Evolutionary conservation across 2,888 invertebrate species (phyloP).

Genomic region (Drosophila multiciliata): DNA sequence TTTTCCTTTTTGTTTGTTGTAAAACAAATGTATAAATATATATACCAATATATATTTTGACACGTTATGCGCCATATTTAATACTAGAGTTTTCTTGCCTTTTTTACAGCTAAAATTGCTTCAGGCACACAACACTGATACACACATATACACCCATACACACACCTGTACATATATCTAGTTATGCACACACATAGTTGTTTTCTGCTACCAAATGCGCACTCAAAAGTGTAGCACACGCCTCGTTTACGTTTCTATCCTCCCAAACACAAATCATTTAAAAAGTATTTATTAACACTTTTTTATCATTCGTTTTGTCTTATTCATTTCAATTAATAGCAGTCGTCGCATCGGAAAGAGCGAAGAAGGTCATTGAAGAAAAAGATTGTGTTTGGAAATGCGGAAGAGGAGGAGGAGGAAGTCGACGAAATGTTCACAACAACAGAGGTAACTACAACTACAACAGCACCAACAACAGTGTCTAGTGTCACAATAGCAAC

Average conservation of each 20-base stretch:
- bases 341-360: constrained; percentile 55
- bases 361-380: constrained; percentile 65
- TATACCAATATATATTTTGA: constrained; percentile 1
- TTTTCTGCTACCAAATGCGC: constrained; percentile 55
- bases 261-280: background rate
- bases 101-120: constrained; percentile 36
- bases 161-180: constrained; percentile 33
- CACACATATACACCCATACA: constrained; percentile 25
- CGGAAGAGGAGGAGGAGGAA: constrained; percentile 29
- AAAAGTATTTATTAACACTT: background rate
- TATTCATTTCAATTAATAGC: constrained; percentile 49
- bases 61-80: constrained; percentile 19
- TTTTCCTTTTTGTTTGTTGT: constrained; percentile 36
- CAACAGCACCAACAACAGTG: constrained; percentile 38
- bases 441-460: constrained; percentile 33
- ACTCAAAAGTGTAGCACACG: constrained; percentile 12
- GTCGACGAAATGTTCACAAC: constrained; percentile 33
- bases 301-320: background rate
- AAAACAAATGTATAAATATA: constrained; percentile 13
- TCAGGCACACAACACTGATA: constrained; percentile 33
- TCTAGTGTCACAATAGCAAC: constrained; percentile 26
- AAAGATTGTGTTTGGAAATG: constrained; percentile 50
- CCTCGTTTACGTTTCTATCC: constrained; percentile 1
- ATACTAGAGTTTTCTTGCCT: constrained; percentile 21
- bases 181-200: constrained; percentile 32